Evolutionary conservation across 1,140 invertebrate species (phyloP), one percentile per base, ranked within the genome.

Genomic region (Nasonia longicornis): DNA sequence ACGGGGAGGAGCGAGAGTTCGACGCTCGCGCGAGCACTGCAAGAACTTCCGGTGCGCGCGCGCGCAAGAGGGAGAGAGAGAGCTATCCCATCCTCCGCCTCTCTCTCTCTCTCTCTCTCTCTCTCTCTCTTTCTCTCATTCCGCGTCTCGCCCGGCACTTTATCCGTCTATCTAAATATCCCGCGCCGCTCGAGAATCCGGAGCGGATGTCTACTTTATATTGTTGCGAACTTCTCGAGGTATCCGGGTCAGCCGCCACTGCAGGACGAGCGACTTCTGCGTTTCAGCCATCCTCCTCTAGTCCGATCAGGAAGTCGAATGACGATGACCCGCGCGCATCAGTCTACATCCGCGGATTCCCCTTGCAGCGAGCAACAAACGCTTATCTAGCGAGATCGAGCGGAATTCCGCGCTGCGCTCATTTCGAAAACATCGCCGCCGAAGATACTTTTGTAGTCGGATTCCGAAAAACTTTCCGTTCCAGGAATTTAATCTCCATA

Each of bases 171-270:
- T 45, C 71, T 48, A 38, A 71, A 67, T 67, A 67, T 67, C 66
- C 16, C 69, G 35, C 29, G 26, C 31, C 38, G 67, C 38, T 48
- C 29, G 38, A 73, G 20, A 45, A 45, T 73, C 42, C 42, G n/a
- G 69, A 71, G 69, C 69, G 69, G 69, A 71, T 71, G 69, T 38
- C 69, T 45, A 73, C 38, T 73, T 73, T 48, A 73, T 73, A 73
- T 73, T 73, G 71, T 73, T 73, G 71, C n/a, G 4, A 38, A 70
- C 35, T 70, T 70, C 2, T 12, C 20, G 31, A 70, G 12, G 22
- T 67, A 70, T 70, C 35, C 31, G 69, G 31, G 69, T 45, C 71
- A 48, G n/a, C n/a, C 16, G 35, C 16, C 16, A 2, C 16, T n/a
- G 52, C 52, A 58, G 52, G 52, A 58, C 52, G 14, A 58, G 16